Evolutionary conservation across 2,797 vertebrate genomes (phyloP).

Genomic region (Trematomus bernacchii): DNA sequence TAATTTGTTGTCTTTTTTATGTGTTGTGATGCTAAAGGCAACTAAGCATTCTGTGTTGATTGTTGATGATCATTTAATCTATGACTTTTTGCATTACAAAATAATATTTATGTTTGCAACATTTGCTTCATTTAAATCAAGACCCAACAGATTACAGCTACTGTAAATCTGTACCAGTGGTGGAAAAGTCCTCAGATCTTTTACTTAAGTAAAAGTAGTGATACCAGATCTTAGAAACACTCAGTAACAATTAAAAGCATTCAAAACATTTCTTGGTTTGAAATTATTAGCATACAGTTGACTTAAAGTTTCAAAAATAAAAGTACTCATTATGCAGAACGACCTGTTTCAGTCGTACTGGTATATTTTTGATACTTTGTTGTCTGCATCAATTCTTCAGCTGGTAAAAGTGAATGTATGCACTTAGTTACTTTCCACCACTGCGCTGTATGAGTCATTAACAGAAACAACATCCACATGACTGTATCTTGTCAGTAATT

Average conservation of each 20-base stretch:
- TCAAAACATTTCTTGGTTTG: background rate
- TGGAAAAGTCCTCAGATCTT: background rate
- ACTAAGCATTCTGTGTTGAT: background rate
- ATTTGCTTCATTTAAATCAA: background rate
- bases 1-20: slow-evolving; percentile 26
- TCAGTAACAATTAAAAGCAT: background rate
- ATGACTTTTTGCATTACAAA: background rate
- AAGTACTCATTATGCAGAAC: background rate
- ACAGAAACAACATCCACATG: slow-evolving; percentile 9
- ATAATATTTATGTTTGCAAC: background rate
- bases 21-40: background rate
- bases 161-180: background rate
- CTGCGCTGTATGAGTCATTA: background rate
- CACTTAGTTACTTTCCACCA: background rate
- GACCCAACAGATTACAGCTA: background rate
- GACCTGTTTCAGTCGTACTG: background rate
- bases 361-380: background rate
- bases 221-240: background rate
- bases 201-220: slow-evolving; percentile 1
- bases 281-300: background rate
- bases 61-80: background rate
- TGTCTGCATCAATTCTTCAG: background rate
- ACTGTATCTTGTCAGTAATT: slow-evolving; percentile 37
- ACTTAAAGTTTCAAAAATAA: background rate
- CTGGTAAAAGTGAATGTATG: background rate